These are phyloP conservation scores for Glandiceps talaboti DNA, from an alignment of 53 echinoderm and acorn worm genomes.

Conservation along the genomic window DNA sequence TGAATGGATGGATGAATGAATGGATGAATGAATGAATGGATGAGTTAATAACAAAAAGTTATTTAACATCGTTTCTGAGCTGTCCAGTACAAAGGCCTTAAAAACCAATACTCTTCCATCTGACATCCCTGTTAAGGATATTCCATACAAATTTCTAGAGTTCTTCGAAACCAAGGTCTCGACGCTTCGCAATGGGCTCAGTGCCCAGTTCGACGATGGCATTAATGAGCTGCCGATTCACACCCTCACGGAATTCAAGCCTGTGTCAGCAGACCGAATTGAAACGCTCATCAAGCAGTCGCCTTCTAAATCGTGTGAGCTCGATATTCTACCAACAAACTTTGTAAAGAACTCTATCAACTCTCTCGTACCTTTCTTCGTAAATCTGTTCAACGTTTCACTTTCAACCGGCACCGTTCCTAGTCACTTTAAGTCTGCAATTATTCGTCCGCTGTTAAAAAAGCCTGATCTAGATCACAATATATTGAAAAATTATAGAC, in stretches of 20 bases:
- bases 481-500: constrained; percentile 25
- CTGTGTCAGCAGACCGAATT: background rate
- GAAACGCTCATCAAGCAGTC: background rate
- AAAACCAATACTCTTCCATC: background rate
- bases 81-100: background rate
- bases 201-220: background rate
- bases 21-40: too few species aligned
- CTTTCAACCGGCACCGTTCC: constrained; percentile 22
- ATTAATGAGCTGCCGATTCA: background rate
- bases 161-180: background rate
- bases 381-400: constrained; percentile 20
- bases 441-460: constrained; percentile 14
- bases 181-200: background rate
- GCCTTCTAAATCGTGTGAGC: background rate
- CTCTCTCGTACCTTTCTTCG: constrained; percentile 1
- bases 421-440: constrained; percentile 11
- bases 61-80: background rate
- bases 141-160: background rate
- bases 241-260: background rate
- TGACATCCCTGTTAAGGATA: background rate
- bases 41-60: background rate
- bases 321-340: background rate
- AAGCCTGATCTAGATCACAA: constrained; percentile 5
- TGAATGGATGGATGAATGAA: too few species aligned
- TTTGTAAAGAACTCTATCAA: too few species aligned